phyloP scores from a whole-genome alignment of 2,888 invertebrate genomes.

The Lomographa bimaculata region DNA sequence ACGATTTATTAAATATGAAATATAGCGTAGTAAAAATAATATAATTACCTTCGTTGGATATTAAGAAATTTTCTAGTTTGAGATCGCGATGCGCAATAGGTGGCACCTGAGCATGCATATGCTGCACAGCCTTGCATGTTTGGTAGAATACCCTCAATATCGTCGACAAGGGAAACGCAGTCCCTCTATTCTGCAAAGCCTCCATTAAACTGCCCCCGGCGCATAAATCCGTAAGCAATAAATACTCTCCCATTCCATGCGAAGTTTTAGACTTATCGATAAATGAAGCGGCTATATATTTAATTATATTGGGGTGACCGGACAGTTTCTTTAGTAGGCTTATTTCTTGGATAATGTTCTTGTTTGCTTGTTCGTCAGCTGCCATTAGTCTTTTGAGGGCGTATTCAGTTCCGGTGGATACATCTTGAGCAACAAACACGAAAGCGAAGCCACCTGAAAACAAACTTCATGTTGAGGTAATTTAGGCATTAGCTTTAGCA shows the following conservation, averaged over 20 bases:
- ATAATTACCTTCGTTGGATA: constrained; percentile 88
- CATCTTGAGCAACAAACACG: constrained; percentile 97
- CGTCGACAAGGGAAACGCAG: constrained; percentile 86
- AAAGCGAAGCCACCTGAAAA: constrained; percentile 96
- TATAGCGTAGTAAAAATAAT: no score
- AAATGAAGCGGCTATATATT: constrained; percentile 93
- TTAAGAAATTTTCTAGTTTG: constrained; percentile 97
- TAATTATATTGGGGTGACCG: constrained; percentile 96
- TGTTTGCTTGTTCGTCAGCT: constrained; percentile 91
- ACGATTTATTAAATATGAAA: no score
- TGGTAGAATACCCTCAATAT: constrained; percentile 95
- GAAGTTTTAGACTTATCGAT: constrained; percentile 90
- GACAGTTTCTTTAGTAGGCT: constrained; percentile 93
- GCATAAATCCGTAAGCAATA: constrained; percentile 96
- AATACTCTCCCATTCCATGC: constrained; percentile 94
- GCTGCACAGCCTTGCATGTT: constrained; percentile 94
- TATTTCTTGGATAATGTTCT: constrained; percentile 91
- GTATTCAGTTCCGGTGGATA: constrained; percentile 93
- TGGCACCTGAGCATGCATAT: constrained; percentile 95
- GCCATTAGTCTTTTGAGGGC: constrained; percentile 95
- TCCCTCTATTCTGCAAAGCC: constrained; percentile 83
- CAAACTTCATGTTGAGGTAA: not conserved
- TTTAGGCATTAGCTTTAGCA: no score
- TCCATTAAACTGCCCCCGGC: constrained; percentile 91
- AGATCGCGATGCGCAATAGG: constrained; percentile 98